Evolutionary conservation across 2,888 invertebrate genomes (phyloP), one percentile per base, ranked within the genome.

Genomic region (Automeris io): DNA sequence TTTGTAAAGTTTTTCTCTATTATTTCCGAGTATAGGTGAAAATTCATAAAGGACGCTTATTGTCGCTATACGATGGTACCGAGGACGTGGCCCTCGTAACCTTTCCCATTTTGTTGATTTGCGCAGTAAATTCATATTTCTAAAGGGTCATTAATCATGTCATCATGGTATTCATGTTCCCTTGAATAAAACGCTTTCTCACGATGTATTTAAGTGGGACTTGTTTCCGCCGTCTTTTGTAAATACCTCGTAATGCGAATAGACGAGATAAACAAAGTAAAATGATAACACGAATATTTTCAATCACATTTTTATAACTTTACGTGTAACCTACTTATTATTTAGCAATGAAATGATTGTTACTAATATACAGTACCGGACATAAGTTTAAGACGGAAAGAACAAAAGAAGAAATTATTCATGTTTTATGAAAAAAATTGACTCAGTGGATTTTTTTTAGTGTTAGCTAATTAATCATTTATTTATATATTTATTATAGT

Each of bases 11-110:
- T 67, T 69, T 68, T 62, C 54, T 54, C 59, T 66, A 63, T 69
- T 71, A 73, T 68, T 68, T 62, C 59, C 54, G 50, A 66, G 61
- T 60, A 61, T 41, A 50, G 55, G 53, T 57, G 59, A 58, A 61
- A 65, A 57, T 70, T 26, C 16, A 26, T 26, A 16, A 26, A 16
- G 8, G 16, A 29, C 16, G n/a, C n/a, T 29, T 29, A 29, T 29
- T n/a, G 29, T 16, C 16, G 16, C 13, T 8, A 11, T 13, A 5
- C 13, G 13, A 9, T 26, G 7, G 26, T 26, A 13, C 7, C 29
- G 29, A 29, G 29, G 8, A 29, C 29, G 16, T 13, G 29, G 16
- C 16, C 16, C 16, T 16, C n/a, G n/a, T n/a, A n/a, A n/a, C 21
- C 26, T 29, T 39, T 16, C 11, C n/a, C 16, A 22, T 29, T 26